phyloP scores from a whole-genome alignment of 2,797 vertebrate genomes.

The Rhinatrema bivittatum region DNA sequence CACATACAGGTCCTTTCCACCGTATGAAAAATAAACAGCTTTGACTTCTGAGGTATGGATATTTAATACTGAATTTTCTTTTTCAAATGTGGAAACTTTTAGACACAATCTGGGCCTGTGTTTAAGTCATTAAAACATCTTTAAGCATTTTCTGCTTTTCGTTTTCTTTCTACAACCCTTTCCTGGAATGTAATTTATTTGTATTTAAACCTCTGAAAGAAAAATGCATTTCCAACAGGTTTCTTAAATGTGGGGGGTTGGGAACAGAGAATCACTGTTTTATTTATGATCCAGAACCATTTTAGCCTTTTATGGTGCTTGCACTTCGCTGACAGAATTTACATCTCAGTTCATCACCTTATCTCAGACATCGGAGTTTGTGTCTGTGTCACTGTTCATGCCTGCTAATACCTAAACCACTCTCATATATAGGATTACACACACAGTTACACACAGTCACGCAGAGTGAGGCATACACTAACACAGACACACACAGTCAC shows the following conservation, averaged over 20 bases:
- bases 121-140: slow-evolving; percentile 75
- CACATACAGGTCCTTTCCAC: too few species aligned
- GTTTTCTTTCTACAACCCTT: slow-evolving; percentile 61
- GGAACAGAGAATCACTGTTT: slow-evolving; percentile 60
- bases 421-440: too few species aligned
- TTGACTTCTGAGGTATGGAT: slow-evolving; percentile 33
- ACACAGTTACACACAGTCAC: too few species aligned
- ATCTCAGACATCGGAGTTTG: slow-evolving; percentile 41
- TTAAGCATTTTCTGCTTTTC: slow-evolving; percentile 71
- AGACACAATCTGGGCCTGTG: slow-evolving; percentile 65
- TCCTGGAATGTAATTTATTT: slow-evolving; percentile 71
- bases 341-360: slow-evolving; percentile 50
- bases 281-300: slow-evolving; percentile 81
- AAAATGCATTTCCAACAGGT: slow-evolving; percentile 47
- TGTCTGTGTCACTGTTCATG: slow-evolving; percentile 27
- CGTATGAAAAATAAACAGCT: slow-evolving; percentile 14
- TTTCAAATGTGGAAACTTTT: slow-evolving; percentile 66
- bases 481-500: too few species aligned
- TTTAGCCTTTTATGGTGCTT: slow-evolving; percentile 81
- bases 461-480: too few species aligned
- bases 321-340: slow-evolving; percentile 76
- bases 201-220: slow-evolving; percentile 58
- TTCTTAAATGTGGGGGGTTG: slow-evolving; percentile 36
- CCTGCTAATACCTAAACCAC: slow-evolving; percentile 25
- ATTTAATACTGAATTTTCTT: slow-evolving; percentile 51